Base-by-base conservation (phyloP, 2,888 invertebrate species). In the Marronus borbonicus region DNA sequence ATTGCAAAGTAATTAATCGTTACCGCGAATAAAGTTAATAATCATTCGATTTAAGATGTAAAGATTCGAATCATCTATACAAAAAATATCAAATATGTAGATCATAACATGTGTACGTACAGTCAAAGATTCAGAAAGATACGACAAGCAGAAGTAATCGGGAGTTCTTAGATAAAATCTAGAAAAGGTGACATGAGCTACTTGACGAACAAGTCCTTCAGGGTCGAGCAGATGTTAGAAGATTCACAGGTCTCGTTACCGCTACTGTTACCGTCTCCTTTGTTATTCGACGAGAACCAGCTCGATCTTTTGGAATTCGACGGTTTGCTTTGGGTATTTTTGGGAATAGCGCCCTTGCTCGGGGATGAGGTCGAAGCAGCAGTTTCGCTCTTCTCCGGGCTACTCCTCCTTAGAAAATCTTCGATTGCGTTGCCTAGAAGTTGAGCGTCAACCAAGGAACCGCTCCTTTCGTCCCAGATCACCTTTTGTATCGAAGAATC, bases 191-290 rank as follows among this genome's bases (percentile, higher is more conserved):
- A 79, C 76, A 83, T 83, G 80, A 86, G 89, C 89, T 92, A 94
- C 92, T 96, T 96, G 86, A 95, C 96, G 88, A 96, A 96, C 74
- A 96, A 92, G 89, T 96, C 96, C 89, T 96, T 96, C 75, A 96
- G 89, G 65, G 96, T 94, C 81, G 95, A 93, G 89, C 96, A 96
- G 83, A 96, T 91, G n/a, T 58, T 58, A 44, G 94, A 94, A 60
- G 95, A 93, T 84, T 96, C 96, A 89, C 95, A 95, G 36, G 93
- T 91, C 83, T 94, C 94, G 8, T 20, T 58, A 55, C 17, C n/a
- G 36, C 17, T 20, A 78, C 91, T 91, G 89, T 78, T 77, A 62
- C 94, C 94, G 79, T 94, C 94, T 58, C 91, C 90, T 86, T 93
- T 92, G 82, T 89, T 89, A 12, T 12, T 28, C 7, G 68, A 68